These are phyloP conservation scores for Turdus rufiventris DNA, from an alignment of 2,113 vertebrate species.

Conservation along the genomic window DNA sequence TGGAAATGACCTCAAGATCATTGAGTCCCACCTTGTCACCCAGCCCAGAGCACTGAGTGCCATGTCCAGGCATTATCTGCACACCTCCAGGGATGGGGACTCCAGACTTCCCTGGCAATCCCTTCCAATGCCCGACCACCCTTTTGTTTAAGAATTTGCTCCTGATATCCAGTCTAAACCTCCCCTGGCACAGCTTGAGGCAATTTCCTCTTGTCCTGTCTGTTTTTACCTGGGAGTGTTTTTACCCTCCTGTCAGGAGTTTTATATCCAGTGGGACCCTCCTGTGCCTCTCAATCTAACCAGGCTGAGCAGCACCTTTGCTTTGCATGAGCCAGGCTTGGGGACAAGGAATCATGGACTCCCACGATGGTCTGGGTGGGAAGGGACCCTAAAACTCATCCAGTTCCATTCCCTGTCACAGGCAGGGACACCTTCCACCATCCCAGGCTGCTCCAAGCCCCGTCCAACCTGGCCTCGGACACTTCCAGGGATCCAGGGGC, in stretches of 20 bases:
- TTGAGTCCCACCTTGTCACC: fast-evolving
- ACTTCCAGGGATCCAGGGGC: neutral
- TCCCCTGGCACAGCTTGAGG: neutral
- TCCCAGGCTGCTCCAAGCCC: neutral
- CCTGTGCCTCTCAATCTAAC: neutral
- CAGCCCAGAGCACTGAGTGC: neutral
- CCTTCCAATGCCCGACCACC: no score
- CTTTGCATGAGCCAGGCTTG: neutral
- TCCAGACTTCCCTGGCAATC: neutral
- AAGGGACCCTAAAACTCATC: neutral
- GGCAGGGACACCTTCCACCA: neutral
- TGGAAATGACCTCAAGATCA: neutral
- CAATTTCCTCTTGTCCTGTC: neutral
- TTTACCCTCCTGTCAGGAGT: neutral
- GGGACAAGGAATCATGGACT: neutral
- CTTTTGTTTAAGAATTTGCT: neutral
- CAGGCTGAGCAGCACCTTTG: neutral
- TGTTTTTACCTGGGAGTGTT: neutral
- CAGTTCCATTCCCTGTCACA: neutral
- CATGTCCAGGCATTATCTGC: fast-evolving
- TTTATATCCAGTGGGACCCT: neutral
- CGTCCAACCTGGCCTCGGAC: fast-evolving
- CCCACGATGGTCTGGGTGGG: neutral
- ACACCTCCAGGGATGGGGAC: neutral
- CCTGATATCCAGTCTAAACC: neutral